Conservation (phyloP, 2,888 invertebrate genomes). For the Saturnia pavonia region DNA sequence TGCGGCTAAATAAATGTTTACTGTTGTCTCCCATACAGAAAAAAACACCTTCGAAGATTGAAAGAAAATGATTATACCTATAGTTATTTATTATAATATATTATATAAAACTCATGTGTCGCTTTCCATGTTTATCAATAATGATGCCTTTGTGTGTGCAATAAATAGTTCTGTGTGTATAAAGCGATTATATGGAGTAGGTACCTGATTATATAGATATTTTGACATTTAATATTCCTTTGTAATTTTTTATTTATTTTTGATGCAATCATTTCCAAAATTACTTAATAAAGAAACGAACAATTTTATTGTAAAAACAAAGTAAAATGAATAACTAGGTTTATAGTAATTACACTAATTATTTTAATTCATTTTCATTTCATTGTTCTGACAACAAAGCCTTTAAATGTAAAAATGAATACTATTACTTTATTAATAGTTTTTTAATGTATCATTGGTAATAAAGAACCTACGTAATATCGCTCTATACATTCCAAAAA, state of each 20-base stretch:
- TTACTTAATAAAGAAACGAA: no score
- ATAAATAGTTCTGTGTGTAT: neutral
- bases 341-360: no score
- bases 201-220: neutral
- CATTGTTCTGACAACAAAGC: no score
- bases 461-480: neutral
- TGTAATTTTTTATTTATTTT: no score
- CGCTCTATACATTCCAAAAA: conserved; percentile 9
- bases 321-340: no score
- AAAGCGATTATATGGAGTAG: neutral
- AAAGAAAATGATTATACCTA: neutral
- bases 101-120: neutral
- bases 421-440: neutral
- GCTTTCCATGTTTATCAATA: conserved; percentile 4
- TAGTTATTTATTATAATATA: neutral
- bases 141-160: conserved; percentile 11
- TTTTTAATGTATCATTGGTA: neutral
- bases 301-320: no score
- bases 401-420: neutral
- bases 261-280: no score
- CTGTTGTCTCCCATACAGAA: no score
- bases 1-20: no score
- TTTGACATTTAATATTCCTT: neutral
- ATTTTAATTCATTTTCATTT: no score
- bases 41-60: neutral